phyloP scores from a whole-genome alignment of 2,797 vertebrate genomes.

The Rhincodon typus region DNA sequence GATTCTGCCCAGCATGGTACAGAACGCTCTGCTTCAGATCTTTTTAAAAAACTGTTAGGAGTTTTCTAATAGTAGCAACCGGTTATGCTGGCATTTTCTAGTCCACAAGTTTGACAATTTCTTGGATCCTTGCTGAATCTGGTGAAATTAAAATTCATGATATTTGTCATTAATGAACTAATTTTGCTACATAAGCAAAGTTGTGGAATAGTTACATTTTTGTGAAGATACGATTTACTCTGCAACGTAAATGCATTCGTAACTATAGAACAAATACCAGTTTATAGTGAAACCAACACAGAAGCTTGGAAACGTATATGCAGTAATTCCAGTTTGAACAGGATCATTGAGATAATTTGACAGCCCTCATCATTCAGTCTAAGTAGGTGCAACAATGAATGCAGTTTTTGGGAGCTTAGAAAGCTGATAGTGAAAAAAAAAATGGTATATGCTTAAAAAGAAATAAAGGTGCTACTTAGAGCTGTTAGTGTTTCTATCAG shows the following conservation, averaged over 20 bases:
- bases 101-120: not conserved
- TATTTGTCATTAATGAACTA: not conserved
- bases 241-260: not conserved
- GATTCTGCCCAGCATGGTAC: not conserved
- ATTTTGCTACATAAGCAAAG: not conserved
- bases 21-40: not conserved
- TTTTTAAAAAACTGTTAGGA: not conserved
- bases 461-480: not conserved
- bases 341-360: not conserved
- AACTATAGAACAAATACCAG: not conserved
- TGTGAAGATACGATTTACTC: not conserved
- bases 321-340: not conserved
- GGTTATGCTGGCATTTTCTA: not conserved
- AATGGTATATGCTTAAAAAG: not conserved
- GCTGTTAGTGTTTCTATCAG: too few relatives aligned
- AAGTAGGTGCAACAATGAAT: not conserved
- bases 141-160: not conserved
- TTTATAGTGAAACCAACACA: not conserved
- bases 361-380: not conserved
- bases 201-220: not conserved
- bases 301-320: not conserved
- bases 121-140: not conserved
- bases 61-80: not conserved
- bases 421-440: not conserved
- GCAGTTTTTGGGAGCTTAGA: not conserved